Percentiles rank a stretch among this genome's conserved stretches.
These are phyloP conservation scores for Drosophila grimshawi DNA, from an alignment of 1,140 invertebrate species.

Conservation along the genomic window DNA sequence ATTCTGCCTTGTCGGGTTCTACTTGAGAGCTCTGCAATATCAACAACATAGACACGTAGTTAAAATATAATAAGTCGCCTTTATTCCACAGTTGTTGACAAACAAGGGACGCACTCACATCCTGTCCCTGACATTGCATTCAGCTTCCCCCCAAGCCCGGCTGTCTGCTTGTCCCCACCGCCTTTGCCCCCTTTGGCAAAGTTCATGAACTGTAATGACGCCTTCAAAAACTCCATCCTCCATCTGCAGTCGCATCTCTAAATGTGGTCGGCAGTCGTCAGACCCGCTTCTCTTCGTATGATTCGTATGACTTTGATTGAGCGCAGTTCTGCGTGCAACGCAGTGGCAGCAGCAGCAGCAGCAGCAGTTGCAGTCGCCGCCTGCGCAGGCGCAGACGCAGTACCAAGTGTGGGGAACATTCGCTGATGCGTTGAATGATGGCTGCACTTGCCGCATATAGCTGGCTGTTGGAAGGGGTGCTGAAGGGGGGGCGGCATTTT, in stretches of 20 bases:
- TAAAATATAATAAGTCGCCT: conserved; percentile 68
- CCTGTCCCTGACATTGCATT: conserved; percentile 55
- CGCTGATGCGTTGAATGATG: conserved; percentile 60
- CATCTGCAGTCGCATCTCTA: not conserved
- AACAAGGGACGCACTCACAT: conserved; percentile 74
- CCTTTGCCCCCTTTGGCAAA: conserved; percentile 49
- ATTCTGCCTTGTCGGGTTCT: conserved; percentile 18
- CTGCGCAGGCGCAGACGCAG: conserved; percentile 62
- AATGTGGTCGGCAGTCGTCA: conserved; percentile 46
- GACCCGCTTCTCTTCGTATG: conserved; percentile 26
- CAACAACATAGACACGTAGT: conserved; percentile 59
- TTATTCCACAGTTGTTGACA: conserved; percentile 55
- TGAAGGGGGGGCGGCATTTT: conserved; percentile 38
- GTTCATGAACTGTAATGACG: conserved; percentile 69
- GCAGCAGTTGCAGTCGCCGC: conserved; percentile 8
- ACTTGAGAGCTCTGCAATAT: conserved; percentile 33
- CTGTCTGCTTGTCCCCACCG: conserved; percentile 11
- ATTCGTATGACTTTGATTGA: conserved; percentile 73
- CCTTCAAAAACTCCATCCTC: not conserved
- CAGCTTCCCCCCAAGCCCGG: not conserved
- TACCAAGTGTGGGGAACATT: conserved; percentile 18
- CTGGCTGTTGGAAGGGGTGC: not conserved
- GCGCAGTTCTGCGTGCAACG: conserved; percentile 67
- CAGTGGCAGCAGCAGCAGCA: conserved; percentile 16
- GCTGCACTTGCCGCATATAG: conserved; percentile 45